A percentile compares a stretch with the other conserved stretches of the same genome.
These are phyloP conservation scores for Rotaria socialis DNA, from an alignment of 2,888 invertebrate species.

Conservation along the genomic window DNA sequence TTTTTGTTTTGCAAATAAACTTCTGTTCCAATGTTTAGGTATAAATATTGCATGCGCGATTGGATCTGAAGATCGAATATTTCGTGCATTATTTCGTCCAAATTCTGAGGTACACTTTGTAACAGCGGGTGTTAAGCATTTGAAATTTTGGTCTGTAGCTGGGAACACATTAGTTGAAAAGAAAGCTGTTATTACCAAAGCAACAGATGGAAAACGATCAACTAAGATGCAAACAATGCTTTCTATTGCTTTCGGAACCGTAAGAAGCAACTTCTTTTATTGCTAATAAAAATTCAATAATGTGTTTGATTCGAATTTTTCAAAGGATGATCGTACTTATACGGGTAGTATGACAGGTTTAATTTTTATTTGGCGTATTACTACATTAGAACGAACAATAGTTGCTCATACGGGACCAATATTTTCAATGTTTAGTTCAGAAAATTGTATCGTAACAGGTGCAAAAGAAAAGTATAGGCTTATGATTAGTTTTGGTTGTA, in stretches of 20 bases:
- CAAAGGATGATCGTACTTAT: constrained; percentile 58
- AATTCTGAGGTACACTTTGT: constrained; percentile 58
- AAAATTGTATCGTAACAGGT: constrained; percentile 60
- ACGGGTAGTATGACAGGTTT: constrained; percentile 60
- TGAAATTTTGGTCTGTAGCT: constrained; percentile 55
- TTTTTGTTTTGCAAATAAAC: background rate
- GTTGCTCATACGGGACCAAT: constrained; percentile 58
- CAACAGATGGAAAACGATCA: constrained; percentile 48
- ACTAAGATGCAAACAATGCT: constrained; percentile 58
- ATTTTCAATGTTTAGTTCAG: constrained; percentile 59
- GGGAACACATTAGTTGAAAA: constrained; percentile 56
- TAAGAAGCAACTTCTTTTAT: constrained; percentile 49
- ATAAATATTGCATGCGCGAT: constrained; percentile 50
- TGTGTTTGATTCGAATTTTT: constrained; percentile 20
- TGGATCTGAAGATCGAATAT: constrained; percentile 55
- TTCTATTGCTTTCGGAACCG: constrained; percentile 58
- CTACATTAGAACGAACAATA: constrained; percentile 53
- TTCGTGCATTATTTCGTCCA: constrained; percentile 59
- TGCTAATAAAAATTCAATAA: no score
- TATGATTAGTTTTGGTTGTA: constrained; percentile 40
- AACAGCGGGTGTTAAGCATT: constrained; percentile 55
- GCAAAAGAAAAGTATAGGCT: constrained; percentile 54
- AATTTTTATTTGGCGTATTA: constrained; percentile 59
- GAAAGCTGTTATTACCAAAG: constrained; percentile 53
- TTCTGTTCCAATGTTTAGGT: background rate